Percentiles rank a stretch among this genome's conserved stretches.
Evolutionary conservation across 2,888 invertebrate species (phyloP).

Genomic region (Tholera decimalis): DNA sequence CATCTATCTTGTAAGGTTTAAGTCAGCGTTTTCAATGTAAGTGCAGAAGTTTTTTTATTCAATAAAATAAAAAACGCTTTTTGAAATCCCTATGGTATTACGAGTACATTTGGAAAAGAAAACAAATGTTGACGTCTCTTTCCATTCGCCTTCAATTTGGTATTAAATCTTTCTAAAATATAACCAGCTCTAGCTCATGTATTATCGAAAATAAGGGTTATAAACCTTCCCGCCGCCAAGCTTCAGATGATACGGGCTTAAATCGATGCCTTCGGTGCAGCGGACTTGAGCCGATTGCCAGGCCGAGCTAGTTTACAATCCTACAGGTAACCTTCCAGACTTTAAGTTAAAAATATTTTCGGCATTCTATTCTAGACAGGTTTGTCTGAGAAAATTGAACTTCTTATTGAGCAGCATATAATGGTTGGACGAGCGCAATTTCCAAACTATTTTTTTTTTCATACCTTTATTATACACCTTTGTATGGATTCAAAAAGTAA

Average conservation of each 20-base stretch:
- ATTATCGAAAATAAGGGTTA: constrained; percentile 46
- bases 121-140: too few relatives aligned
- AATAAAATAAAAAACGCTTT: too few relatives aligned
- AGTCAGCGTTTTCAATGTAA: too few relatives aligned
- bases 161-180: background rate
- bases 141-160: background rate
- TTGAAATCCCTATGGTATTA: too few relatives aligned
- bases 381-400: background rate
- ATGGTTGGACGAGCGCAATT: too few relatives aligned
- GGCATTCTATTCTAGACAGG: background rate
- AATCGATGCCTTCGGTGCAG: constrained; percentile 60
- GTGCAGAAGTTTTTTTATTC: too few relatives aligned
- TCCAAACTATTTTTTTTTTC: too few relatives aligned
- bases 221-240: constrained; percentile 36
- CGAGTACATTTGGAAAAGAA: too few relatives aligned
- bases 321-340: constrained; percentile 39
- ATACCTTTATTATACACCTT: too few relatives aligned
- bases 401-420: too few relatives aligned
- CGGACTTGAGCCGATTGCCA: constrained; percentile 40
- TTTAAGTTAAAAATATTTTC: constrained; percentile 20
- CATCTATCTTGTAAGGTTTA: too few relatives aligned
- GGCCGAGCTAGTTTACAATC: constrained; percentile 26
- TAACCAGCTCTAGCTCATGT: constrained; percentile 15
- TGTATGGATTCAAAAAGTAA: too few relatives aligned
- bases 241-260: constrained; percentile 57